Evolutionary conservation across 2,888 invertebrate species (phyloP).

Genomic region (Timema podura): DNA sequence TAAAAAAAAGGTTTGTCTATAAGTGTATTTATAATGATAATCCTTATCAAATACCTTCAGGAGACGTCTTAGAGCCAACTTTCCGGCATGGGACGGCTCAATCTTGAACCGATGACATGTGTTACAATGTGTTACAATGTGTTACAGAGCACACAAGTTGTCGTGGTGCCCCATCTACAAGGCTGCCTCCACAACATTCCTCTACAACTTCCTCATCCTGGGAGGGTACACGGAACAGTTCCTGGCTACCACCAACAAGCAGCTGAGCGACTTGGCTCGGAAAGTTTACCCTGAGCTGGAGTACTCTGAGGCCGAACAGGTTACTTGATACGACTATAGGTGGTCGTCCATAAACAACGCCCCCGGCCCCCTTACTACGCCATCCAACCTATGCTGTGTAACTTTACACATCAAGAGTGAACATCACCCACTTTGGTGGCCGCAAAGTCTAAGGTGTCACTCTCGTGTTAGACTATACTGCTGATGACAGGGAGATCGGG

Average conservation of each 20-base stretch:
- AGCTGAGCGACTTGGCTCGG: constrained; percentile 40
- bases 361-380: background rate
- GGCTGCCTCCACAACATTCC: constrained; percentile 48
- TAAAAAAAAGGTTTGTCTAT: no score
- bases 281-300: constrained; percentile 44
- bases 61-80: no score
- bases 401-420: no score
- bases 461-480: no score
- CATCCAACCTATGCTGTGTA: no score
- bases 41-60: no score
- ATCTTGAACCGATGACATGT: background rate
- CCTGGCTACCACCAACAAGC: constrained; percentile 38
- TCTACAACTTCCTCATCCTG: constrained; percentile 47
- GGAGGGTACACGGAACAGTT: constrained; percentile 42
- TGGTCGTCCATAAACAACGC: background rate
- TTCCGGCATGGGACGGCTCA: background rate
- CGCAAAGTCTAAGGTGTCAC: no score
- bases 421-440: no score
- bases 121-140: background rate
- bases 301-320: constrained; percentile 43
- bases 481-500: no score
- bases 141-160: constrained; percentile 42
- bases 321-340: constrained; percentile 24
- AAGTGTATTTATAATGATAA: no score
- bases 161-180: constrained; percentile 51